Base-by-base conservation (phyloP, 2,888 invertebrate genomes). In the Chymomyza procnemis region DNA sequence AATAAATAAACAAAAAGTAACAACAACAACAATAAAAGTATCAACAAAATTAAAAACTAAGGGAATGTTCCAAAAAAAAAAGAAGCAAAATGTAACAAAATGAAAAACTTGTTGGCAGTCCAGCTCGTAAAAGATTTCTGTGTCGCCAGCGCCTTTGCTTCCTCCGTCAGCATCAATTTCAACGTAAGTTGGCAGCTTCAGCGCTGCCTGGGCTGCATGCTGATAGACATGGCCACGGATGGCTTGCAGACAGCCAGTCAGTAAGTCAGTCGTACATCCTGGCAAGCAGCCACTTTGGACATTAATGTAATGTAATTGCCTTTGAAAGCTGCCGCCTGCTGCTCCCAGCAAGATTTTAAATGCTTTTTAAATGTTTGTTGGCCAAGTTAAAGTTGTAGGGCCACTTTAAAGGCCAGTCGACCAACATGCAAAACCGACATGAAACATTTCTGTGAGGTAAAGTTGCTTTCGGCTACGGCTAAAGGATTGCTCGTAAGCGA, bases 271-370 rank as follows among this genome's bases (percentile, higher is more conserved):
- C n/a, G 55, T 16, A n/a, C n/a, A 30, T 4, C 30, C 56, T 12
- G 56, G n/a, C 26, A 30, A 6, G 5, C 76, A 78, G 85, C 71
- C 85, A 84, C 84, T 85, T 74, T 79, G 71, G 59, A 71, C 82
- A 68, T 84, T 86, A 81, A 81, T 84, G 85, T 71, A 73, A 79
- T 61, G 81, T 86, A 85, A 82, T 82, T 82, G 81, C 80, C 82
- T 82, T 83, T 85, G 71, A 75, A 67, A 74, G 73, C 63, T 66
- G 67, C 69, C 65, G 63, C 65, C 64, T 50, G 73, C 61, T 47
- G 46, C 26, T 47, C 5, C n/a, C 54, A 52, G 34, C 34, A 41
- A 41, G 34, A 60, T 60, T 47, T 55, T 71, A 73, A 73, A 68
- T 73, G 65, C 65, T 62, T 69, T 73, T 73, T 74, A 74, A 73